Conservation (phyloP, 2,888 invertebrate genomes). For the Oxyscelio sp. region DNA sequence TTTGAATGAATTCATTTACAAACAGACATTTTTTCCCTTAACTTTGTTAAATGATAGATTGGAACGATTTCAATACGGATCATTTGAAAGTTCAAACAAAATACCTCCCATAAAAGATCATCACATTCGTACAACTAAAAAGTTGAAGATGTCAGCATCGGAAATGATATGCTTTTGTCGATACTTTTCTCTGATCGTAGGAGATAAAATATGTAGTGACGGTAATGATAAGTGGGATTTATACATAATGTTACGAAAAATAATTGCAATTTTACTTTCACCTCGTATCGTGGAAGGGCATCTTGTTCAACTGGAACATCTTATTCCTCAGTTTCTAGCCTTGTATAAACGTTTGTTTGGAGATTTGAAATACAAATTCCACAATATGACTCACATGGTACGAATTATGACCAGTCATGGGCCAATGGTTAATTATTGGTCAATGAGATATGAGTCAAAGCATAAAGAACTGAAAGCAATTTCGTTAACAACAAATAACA, state of each 20-base stretch:
- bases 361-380: slow-evolving; percentile 69
- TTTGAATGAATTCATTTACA: slow-evolving; percentile 41
- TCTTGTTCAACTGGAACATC: slow-evolving; percentile 25
- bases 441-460: slow-evolving; percentile 73
- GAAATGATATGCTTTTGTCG: slow-evolving; percentile 24
- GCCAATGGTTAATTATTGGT: slow-evolving; percentile 65
- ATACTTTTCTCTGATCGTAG: slow-evolving; percentile 12
- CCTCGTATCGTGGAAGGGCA: slow-evolving; percentile 39
- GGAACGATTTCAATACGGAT: no score
- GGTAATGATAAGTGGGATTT: not conserved
- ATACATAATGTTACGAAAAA: not conserved
- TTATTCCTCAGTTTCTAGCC: slow-evolving; percentile 50
- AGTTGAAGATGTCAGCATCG: slow-evolving; percentile 23
- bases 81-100: slow-evolving; percentile 27
- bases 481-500: slow-evolving; percentile 28
- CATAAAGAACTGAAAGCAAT: slow-evolving; percentile 52
- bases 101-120: slow-evolving; percentile 20
- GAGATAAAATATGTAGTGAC: slow-evolving; percentile 4
- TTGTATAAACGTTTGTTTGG: slow-evolving; percentile 51
- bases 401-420: slow-evolving; percentile 53
- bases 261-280: slow-evolving; percentile 20
- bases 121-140: not conserved
- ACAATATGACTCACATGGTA: slow-evolving; percentile 71
- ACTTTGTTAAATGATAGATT: no score
- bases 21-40: slow-evolving; percentile 19